Evolutionary conservation across 2,797 vertebrate species (phyloP).

Genomic region (Salmo trutta): DNA sequence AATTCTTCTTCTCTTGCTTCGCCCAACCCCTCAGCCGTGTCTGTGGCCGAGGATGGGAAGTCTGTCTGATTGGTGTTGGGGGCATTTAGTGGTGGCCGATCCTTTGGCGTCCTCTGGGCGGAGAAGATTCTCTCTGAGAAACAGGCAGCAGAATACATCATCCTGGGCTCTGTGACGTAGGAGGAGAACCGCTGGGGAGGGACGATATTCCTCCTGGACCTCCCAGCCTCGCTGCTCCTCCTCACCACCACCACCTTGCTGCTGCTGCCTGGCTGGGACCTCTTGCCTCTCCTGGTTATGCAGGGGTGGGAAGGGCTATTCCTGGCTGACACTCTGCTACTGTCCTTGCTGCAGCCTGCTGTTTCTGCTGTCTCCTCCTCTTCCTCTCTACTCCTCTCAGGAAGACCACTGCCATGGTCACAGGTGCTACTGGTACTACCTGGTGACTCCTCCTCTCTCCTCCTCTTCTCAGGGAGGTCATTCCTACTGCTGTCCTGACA

Average conservation of each 20-base stretch:
- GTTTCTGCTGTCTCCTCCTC: conserved; percentile 21
- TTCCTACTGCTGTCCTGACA: background rate
- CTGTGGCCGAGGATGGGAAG: background rate
- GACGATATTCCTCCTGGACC: conserved; percentile 83
- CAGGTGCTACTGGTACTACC: background rate
- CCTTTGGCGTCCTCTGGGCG: conserved; percentile 63
- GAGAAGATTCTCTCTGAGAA: conserved; percentile 74
- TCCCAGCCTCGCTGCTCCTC: conserved; percentile 64
- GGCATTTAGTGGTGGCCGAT: conserved; percentile 43
- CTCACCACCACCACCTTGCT: background rate
- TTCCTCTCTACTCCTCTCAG: conserved; percentile 1
- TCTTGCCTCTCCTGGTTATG: conserved; percentile 13
- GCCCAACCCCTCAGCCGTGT: background rate
- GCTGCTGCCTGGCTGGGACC: background rate
- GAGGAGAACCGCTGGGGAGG: conserved; percentile 87
- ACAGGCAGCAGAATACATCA: conserved; percentile 75
- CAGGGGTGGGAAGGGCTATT: background rate
- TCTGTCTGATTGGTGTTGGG: background rate
- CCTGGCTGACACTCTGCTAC: conserved; percentile 11
- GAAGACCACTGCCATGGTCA: no score
- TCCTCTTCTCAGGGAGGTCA: background rate
- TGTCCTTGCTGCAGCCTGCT: conserved; percentile 13
- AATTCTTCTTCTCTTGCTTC: conserved; percentile 30
- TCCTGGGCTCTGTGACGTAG: conserved; percentile 85
- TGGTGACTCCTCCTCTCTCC: conserved; percentile 14